Conservation (phyloP, 2,797 vertebrate species). For the Coregonus suidteri region DNA sequence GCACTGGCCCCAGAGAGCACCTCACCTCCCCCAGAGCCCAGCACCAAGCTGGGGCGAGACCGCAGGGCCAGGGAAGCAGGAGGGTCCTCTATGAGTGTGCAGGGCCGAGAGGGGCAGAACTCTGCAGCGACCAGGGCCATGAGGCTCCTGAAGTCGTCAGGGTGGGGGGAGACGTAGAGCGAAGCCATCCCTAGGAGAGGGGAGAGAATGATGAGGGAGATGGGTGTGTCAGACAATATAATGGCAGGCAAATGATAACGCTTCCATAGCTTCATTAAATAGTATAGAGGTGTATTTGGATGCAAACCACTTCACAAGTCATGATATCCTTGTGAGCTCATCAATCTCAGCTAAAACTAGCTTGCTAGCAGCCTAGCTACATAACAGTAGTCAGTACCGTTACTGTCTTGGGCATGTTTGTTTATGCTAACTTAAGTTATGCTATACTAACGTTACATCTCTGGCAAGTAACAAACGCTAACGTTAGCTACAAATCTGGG, state of each 20-base stretch:
- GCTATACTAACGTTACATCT: not conserved
- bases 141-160: constrained; percentile 86
- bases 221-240: constrained; percentile 1
- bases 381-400: not conserved
- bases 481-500: not conserved
- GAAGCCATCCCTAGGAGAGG: constrained; percentile 75
- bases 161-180: constrained; percentile 80
- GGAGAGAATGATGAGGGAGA: constrained; percentile 13
- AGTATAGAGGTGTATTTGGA: not conserved
- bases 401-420: not conserved
- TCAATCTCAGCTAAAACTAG: not conserved
- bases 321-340: not conserved
- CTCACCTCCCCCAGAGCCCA: constrained; percentile 41
- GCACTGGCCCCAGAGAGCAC: constrained; percentile 70
- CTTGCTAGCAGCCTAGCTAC: not conserved
- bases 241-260: not conserved
- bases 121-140: constrained; percentile 81
- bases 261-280: not conserved
- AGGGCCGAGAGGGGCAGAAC: constrained; percentile 60
- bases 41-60: constrained; percentile 67
- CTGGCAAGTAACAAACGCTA: not conserved
- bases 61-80: constrained; percentile 58
- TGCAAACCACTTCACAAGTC: not conserved
- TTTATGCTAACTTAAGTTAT: not conserved
- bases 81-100: constrained; percentile 67